A percentile compares a stretch with the other conserved stretches of the same genome.
phyloP scores from a whole-genome alignment of 2,797 vertebrate species.

The Sciaenops ocellatus region DNA sequence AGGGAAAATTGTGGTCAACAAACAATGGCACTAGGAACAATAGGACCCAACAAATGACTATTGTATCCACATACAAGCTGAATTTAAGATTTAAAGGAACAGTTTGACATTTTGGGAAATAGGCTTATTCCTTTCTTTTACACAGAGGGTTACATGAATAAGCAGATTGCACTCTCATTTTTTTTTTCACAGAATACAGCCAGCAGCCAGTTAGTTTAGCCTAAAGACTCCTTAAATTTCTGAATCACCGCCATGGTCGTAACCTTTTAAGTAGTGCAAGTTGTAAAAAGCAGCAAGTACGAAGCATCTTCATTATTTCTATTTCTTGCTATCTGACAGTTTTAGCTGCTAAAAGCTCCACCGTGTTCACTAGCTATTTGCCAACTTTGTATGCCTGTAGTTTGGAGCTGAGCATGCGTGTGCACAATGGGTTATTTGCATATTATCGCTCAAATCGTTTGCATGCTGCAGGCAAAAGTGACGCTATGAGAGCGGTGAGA shows the following conservation, averaged over 20 bases:
- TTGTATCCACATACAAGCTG: not conserved
- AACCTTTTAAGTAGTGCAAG: not conserved
- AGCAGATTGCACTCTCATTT: not conserved
- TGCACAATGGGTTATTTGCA: too few relatives aligned
- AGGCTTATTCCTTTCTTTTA: not conserved
- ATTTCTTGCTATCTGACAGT: not conserved
- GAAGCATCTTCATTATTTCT: too few relatives aligned
- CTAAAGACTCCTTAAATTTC: too few relatives aligned
- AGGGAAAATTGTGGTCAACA: constrained; percentile 9
- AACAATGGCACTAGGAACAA: constrained; percentile 21
- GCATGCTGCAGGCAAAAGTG: not conserved
- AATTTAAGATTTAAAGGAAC: not conserved
- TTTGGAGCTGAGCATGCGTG: not conserved
- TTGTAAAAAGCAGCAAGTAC: not conserved
- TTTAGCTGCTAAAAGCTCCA: not conserved
- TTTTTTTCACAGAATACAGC: not conserved
- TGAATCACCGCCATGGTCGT: too few relatives aligned
- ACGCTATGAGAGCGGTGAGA: not conserved
- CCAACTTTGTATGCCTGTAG: too few relatives aligned
- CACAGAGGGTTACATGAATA: not conserved
- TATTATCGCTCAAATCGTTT: not conserved
- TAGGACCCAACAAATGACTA: not conserved
- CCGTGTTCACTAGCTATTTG: not conserved
- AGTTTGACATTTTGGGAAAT: not conserved
- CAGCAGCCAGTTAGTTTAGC: not conserved